Evolutionary conservation across 92 coral and sea anemone genomes (phyloP).

Genomic region (Zoanthus gigantus): DNA sequence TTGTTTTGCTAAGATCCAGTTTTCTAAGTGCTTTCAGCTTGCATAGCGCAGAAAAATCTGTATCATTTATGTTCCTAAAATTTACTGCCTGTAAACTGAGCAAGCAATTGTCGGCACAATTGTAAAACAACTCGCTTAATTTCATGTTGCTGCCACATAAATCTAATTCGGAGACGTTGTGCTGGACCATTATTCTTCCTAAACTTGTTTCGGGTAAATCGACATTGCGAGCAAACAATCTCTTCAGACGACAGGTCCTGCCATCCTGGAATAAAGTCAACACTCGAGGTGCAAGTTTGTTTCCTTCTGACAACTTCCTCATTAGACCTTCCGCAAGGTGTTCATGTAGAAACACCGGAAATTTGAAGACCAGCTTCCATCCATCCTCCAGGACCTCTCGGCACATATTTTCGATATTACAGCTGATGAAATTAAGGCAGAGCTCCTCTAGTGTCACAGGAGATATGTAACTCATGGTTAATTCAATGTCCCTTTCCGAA

Average conservation of each 20-base stretch:
- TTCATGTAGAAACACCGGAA: constrained; percentile 73
- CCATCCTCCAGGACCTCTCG: constrained; percentile 63
- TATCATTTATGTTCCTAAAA: constrained; percentile 53
- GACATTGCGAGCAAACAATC: constrained; percentile 60
- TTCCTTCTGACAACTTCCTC: constrained; percentile 54
- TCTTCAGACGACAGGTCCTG: constrained; percentile 68
- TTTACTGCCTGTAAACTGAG: constrained; percentile 55
- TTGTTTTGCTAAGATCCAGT: constrained; percentile 70
- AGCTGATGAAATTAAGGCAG: constrained; percentile 62
- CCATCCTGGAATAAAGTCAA: constrained; percentile 65
- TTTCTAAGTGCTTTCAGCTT: constrained; percentile 60
- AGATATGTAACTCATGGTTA: constrained; percentile 62
- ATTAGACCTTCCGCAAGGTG: constrained; percentile 74
- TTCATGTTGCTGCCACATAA: constrained; percentile 54
- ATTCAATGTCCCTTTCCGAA: background rate
- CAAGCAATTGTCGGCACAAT: constrained; percentile 56
- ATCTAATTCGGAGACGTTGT: constrained; percentile 69
- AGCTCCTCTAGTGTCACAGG: constrained; percentile 69
- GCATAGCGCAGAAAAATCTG: constrained; percentile 49
- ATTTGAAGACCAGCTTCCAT: constrained; percentile 65
- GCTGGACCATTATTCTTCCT: constrained; percentile 59
- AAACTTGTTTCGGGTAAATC: constrained; percentile 54
- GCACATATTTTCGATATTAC: constrained; percentile 64
- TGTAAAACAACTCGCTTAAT: constrained; percentile 55
- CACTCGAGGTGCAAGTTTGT: constrained; percentile 59